Percentiles rank a stretch among this genome's conserved stretches.
These are phyloP conservation scores for Paramacrobiotus metropolitanus DNA, from an alignment of 1,140 invertebrate species.

Conservation along the genomic window DNA sequence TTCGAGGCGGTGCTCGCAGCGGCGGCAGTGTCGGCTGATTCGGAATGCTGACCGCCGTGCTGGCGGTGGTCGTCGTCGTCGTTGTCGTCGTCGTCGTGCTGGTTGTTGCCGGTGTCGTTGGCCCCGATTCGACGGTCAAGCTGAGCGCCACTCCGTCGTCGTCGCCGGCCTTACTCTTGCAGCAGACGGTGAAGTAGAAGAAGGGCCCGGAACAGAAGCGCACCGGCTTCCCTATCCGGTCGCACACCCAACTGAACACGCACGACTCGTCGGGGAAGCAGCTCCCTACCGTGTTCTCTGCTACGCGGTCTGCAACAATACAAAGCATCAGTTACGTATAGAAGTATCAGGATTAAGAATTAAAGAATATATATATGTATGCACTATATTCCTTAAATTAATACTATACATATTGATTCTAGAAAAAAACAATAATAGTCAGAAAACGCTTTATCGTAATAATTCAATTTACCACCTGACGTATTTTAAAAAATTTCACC, in stretches of 20 bases:
- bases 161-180: not conserved
- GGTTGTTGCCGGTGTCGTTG: conserved; percentile 1
- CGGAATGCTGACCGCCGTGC: conserved; percentile 9
- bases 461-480: too few species aligned
- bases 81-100: conserved; percentile 13
- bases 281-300: not conserved
- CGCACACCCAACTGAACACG: conserved; percentile 1
- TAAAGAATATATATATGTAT: too few species aligned
- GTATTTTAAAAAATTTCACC: too few species aligned
- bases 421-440: too few species aligned
- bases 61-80: conserved; percentile 16
- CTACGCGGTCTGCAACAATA: not conserved
- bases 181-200: not conserved
- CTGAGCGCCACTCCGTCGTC: too few species aligned
- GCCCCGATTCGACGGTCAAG: not conserved
- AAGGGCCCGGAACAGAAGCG: not conserved
- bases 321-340: too few species aligned
- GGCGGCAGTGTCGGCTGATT: conserved; percentile 9
- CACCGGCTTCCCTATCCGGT: not conserved
- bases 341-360: too few species aligned
- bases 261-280: not conserved
- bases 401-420: too few species aligned
- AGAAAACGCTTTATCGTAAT: too few species aligned
- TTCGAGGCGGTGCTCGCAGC: conserved; percentile 7
- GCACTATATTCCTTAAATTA: too few species aligned